A percentile compares a stretch with the other conserved stretches of the same genome.
Evolutionary conservation across 2,797 vertebrate genomes (phyloP).

Genomic region (Limosa lapponica): DNA sequence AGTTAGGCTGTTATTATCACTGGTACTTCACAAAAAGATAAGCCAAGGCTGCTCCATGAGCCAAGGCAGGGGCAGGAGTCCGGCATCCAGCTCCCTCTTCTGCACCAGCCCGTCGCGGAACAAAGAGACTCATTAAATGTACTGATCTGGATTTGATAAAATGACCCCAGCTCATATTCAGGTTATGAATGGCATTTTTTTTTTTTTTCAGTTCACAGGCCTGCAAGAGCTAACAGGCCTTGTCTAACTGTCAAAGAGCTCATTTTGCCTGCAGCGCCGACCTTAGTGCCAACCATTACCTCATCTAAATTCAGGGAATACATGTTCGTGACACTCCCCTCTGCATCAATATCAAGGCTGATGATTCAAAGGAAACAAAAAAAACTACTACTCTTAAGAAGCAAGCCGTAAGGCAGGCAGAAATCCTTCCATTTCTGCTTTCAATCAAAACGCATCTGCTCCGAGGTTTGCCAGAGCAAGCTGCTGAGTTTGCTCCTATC

Average conservation of each 20-base stretch:
- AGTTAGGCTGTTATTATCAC: background rate
- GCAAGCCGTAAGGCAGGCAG: background rate
- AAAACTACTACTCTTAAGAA: background rate
- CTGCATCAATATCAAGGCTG: background rate
- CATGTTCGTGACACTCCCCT: background rate
- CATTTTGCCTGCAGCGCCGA: slow-evolving; percentile 4
- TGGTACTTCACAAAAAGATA: background rate
- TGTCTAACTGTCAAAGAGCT: slow-evolving; percentile 42
- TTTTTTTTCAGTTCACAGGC: background rate
- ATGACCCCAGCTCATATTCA: background rate
- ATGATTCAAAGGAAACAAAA: slow-evolving; percentile 5
- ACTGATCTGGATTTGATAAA: slow-evolving; percentile 14
- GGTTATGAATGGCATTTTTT: background rate
- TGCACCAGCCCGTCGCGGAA: background rate
- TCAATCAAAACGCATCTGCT: background rate
- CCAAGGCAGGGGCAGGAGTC: background rate
- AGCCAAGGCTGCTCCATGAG: background rate
- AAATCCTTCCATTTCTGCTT: background rate
- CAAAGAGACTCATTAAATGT: slow-evolving; percentile 31
- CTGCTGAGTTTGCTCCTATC: background rate
- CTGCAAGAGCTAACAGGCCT: slow-evolving; percentile 24
- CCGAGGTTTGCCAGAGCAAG: background rate
- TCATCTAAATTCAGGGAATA: slow-evolving; percentile 51
- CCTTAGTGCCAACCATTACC: slow-evolving; percentile 52
- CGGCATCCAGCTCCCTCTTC: background rate